These are phyloP conservation scores for Rhinolophus ferrumequinum DNA, from an alignment of 2,113 vertebrate genomes.

Conservation along the genomic window DNA sequence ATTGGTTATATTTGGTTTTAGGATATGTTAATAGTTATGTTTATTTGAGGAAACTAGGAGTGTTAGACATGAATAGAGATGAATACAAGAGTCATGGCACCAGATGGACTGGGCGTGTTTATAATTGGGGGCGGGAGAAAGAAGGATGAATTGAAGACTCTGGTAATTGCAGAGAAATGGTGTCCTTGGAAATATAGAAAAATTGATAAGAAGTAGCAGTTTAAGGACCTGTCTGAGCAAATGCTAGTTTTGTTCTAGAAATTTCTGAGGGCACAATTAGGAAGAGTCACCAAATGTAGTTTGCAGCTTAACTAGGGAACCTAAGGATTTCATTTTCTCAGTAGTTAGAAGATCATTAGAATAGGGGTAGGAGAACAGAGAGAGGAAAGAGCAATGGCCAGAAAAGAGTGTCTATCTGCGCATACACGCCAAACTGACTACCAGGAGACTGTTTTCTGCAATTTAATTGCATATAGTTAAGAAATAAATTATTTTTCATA, in stretches of 20 bases:
- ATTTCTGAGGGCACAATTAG: neutral
- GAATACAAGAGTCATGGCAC: neutral
- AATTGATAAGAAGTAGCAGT: neutral
- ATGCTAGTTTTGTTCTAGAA: neutral
- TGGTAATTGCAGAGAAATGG: neutral
- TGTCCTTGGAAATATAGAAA: neutral
- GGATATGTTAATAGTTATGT: neutral
- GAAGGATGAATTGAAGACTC: neutral
- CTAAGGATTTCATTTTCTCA: neutral
- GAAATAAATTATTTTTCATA: neutral
- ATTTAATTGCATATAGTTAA: neutral
- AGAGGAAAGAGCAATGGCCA: neutral
- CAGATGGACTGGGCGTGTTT: neutral
- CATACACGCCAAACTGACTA: no score
- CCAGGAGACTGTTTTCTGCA: neutral
- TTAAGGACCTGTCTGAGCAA: neutral
- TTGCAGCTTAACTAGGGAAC: neutral
- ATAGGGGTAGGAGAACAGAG: neutral
- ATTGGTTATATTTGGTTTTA: neutral
- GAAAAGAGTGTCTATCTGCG: neutral
- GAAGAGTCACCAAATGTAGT: neutral
- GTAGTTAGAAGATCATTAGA: neutral
- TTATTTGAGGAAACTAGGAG: neutral
- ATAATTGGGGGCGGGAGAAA: fast-evolving
- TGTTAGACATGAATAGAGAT: neutral